Percentiles rank a stretch among this genome's conserved stretches.
Evolutionary conservation across 2,797 vertebrate species (phyloP).

Genomic region (Hemibagrus guttatus): DNA sequence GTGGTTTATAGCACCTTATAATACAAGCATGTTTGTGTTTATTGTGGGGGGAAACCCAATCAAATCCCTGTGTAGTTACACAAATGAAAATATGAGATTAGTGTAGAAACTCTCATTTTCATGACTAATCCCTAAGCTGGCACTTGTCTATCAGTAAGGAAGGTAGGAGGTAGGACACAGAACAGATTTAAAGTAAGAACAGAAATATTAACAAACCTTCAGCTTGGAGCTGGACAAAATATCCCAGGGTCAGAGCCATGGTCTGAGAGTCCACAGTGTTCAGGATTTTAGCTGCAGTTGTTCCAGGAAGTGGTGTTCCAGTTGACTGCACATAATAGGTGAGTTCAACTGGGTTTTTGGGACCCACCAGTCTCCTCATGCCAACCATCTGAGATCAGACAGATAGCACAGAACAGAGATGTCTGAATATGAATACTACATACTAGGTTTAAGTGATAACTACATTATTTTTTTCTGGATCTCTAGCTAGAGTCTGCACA

Average conservation of each 20-base stretch:
- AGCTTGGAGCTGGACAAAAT: slow-evolving; percentile 94
- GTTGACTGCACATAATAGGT: slow-evolving; percentile 92
- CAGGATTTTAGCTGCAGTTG: slow-evolving; percentile 90
- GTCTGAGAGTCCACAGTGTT: slow-evolving; percentile 96
- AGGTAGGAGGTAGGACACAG: neutral
- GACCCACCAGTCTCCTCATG: slow-evolving; percentile 85
- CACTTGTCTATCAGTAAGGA: neutral
- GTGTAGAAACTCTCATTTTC: slow-evolving; percentile 12
- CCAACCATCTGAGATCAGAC: slow-evolving; percentile 86
- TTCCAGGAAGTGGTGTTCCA: slow-evolving; percentile 84
- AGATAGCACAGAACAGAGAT: neutral
- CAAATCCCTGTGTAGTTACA: slow-evolving; percentile 17
- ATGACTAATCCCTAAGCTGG: neutral
- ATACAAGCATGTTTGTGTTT: neutral
- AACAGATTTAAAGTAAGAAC: neutral
- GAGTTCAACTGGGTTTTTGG: slow-evolving; percentile 90
- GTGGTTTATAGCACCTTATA: slow-evolving; percentile 16
- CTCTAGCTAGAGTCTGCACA: neutral
- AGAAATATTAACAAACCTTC: slow-evolving; percentile 83
- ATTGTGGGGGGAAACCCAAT: neutral
- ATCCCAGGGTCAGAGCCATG: slow-evolving; percentile 94
- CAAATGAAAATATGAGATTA: slow-evolving; percentile 2
- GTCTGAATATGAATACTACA: neutral
- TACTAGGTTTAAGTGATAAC: neutral
- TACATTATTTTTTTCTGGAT: neutral